A percentile compares a stretch with the other conserved stretches of the same genome.
These are phyloP conservation scores for Callocephalon fimbriatum DNA, from an alignment of 2,113 vertebrate species.

Conservation along the genomic window DNA sequence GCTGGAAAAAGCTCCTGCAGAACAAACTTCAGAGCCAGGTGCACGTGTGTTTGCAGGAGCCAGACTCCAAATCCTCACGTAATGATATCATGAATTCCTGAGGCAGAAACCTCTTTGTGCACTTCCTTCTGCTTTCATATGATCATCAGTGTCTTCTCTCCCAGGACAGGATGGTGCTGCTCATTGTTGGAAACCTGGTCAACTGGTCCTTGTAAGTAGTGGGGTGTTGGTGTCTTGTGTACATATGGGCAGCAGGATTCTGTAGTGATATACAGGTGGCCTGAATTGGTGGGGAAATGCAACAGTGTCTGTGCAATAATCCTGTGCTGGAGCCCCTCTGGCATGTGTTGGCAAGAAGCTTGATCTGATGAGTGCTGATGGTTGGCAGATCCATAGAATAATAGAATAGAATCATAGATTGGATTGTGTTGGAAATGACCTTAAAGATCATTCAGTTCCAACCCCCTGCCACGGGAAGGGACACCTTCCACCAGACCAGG, in stretches of 20 bases:
- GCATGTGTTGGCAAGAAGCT: neutral
- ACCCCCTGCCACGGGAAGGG: neutral
- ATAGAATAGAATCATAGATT: neutral
- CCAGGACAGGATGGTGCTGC: constrained; percentile 85
- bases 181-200: constrained; percentile 80
- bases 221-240: neutral
- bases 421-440: neutral
- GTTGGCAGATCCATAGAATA: neutral
- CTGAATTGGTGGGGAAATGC: neutral
- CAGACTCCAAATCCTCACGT: neutral
- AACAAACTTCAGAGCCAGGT: neutral
- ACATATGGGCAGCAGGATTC: neutral
- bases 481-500: neutral
- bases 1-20: neutral
- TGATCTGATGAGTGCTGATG: neutral
- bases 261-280: accelerated
- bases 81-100: neutral
- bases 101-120: neutral
- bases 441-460: neutral
- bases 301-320: neutral
- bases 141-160: neutral
- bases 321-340: neutral
- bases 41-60: neutral
- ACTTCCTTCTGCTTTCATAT: neutral
- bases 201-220: constrained; percentile 86